Percentiles rank a stretch among this genome's conserved stretches.
phyloP scores from a whole-genome alignment of 2,113 vertebrate genomes.

The Pygoscelis adeliae region DNA sequence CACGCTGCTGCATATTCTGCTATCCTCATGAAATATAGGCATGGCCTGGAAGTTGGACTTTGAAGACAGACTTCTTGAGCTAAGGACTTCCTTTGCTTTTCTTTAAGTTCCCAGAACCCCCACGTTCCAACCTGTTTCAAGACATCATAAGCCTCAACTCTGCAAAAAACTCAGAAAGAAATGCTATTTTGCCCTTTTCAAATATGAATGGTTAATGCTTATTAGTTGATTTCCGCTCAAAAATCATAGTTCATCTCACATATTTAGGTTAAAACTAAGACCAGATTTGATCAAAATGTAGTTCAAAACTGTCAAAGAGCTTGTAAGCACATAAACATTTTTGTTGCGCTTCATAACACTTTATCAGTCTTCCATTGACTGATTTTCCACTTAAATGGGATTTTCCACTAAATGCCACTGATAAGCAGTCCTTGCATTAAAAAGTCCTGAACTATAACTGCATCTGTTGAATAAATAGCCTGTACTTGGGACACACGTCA shows the following conservation, averaged over 20 bases:
- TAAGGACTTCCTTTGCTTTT: not conserved
- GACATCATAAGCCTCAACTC: not conserved
- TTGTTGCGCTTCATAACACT: not conserved
- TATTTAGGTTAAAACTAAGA: not conserved
- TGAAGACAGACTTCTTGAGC: not conserved
- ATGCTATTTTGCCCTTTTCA: not conserved
- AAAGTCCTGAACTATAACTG: not conserved
- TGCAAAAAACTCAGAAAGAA: not conserved
- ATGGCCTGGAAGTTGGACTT: not conserved
- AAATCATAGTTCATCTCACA: not conserved
- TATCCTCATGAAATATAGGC: not conserved
- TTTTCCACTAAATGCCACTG: not conserved
- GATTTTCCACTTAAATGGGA: not conserved
- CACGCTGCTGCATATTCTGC: not conserved
- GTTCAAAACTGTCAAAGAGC: not conserved
- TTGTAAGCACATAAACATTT: not conserved
- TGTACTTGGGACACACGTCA: not conserved
- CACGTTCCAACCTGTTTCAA: not conserved
- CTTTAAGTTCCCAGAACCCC: not conserved
- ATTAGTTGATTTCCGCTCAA: not conserved
- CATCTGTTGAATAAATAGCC: not conserved
- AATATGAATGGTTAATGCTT: rapidly evolving
- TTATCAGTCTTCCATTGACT: not conserved
- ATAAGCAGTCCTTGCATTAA: not conserved
- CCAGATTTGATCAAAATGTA: not conserved